These are phyloP conservation scores for Neopipo cinnamomea DNA, from an alignment of 2,113 vertebrate species.

Conservation along the genomic window DNA sequence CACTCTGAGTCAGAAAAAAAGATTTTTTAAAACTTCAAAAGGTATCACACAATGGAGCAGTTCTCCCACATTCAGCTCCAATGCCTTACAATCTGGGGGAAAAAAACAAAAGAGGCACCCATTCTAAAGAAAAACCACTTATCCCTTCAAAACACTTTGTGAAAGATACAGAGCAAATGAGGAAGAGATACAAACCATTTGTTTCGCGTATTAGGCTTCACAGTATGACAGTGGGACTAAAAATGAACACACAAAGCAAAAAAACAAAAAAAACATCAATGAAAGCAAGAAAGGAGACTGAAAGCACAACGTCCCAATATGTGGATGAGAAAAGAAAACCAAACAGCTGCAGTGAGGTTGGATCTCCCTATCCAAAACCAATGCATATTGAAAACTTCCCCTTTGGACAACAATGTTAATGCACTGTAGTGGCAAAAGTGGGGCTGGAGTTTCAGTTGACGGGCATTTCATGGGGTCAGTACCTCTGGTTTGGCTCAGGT, in stretches of 20 bases:
- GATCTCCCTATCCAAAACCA: not conserved
- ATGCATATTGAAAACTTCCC: not conserved
- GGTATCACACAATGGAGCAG: not conserved
- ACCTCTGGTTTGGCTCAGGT: not conserved
- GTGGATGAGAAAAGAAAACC: not conserved
- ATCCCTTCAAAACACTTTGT: not conserved
- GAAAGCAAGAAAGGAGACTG: not conserved
- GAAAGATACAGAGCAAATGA: not conserved
- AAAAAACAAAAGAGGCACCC: not conserved
- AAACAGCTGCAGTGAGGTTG: not conserved
- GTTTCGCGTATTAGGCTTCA: not conserved
- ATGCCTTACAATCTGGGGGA: rapidly evolving
- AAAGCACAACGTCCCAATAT: not conserved
- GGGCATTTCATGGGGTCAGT: not conserved
- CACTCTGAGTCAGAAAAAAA: not conserved
- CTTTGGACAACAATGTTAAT: not conserved
- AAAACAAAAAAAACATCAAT: not conserved
- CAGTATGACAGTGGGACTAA: not conserved
- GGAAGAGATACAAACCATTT: not conserved
- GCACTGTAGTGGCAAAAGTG: not conserved
- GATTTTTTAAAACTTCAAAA: not conserved
- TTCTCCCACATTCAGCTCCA: not conserved
- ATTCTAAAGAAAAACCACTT: not conserved
- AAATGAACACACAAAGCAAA: not conserved
- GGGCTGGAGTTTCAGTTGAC: not conserved